These are phyloP conservation scores for Caenorhabditis sp. DNA, from an alignment of 2,888 invertebrate species.

Conservation along the genomic window DNA sequence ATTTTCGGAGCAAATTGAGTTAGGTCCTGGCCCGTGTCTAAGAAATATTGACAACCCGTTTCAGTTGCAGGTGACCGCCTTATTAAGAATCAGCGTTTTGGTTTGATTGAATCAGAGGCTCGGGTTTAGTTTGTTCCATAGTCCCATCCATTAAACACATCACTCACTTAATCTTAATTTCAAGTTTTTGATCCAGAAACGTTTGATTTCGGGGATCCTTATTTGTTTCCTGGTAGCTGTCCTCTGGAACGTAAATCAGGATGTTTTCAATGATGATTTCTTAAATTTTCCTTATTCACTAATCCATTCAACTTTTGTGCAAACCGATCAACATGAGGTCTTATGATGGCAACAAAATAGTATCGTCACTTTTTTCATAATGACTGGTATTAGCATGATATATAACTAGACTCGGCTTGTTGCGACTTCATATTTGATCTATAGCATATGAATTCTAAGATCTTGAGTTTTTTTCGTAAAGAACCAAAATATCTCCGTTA, in stretches of 20 bases:
- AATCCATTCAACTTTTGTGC: too few relatives aligned
- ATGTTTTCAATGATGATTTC: too few relatives aligned
- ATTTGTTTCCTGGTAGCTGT: too few relatives aligned
- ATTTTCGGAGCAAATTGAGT: background rate
- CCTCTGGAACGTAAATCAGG: too few relatives aligned
- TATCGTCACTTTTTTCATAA: slow-evolving; percentile 12
- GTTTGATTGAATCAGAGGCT: background rate
- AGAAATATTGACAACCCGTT: too few relatives aligned
- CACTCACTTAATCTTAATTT: background rate
- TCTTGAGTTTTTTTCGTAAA: background rate
- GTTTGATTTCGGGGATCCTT: too few relatives aligned
- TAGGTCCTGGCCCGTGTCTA: background rate
- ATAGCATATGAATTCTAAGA: background rate
- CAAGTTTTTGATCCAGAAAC: too few relatives aligned
- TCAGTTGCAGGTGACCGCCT: background rate
- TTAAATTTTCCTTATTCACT: too few relatives aligned
- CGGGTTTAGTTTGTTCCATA: background rate
- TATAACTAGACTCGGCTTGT: background rate
- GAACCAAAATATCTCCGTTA: background rate
- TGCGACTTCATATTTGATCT: slow-evolving; percentile 1
- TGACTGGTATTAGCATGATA: background rate
- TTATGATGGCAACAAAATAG: slow-evolving; percentile 4
- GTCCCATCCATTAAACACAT: background rate
- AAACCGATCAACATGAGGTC: background rate
- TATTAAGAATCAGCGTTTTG: background rate